A percentile compares a stretch with the other conserved stretches of the same genome.
Evolutionary conservation across 2,888 invertebrate species (phyloP).

Genomic region (Xestia xanthographa): DNA sequence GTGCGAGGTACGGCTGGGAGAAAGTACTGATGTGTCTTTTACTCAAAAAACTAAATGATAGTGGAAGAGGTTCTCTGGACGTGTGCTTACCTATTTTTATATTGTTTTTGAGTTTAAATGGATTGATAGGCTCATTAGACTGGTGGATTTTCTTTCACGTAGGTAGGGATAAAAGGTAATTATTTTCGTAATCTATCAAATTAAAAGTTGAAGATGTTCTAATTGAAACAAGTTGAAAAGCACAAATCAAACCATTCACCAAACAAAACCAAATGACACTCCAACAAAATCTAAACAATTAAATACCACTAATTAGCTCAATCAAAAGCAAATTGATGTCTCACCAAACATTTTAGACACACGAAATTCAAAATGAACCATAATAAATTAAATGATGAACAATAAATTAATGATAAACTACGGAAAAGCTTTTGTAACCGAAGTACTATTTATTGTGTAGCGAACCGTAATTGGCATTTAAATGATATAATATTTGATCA

Average conservation of each 20-base stretch:
- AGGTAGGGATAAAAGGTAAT: background rate
- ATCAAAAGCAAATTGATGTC: slow-evolving; percentile 36
- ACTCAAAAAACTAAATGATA: background rate
- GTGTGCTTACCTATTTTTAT: background rate
- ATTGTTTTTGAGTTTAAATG: background rate
- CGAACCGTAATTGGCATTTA: slow-evolving; percentile 46
- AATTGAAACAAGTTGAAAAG: background rate
- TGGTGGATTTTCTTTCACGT: background rate
- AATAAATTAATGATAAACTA: slow-evolving; percentile 44
- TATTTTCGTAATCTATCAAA: background rate
- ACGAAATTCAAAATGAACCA: slow-evolving; percentile 30
- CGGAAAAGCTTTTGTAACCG: slow-evolving; percentile 36
- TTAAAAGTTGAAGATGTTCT: background rate
- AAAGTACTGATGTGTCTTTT: slow-evolving; percentile 67
- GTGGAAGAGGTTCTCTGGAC: background rate
- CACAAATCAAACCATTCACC: slow-evolving; percentile 3
- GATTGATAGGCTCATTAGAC: background rate
- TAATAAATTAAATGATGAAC: slow-evolving; percentile 32
- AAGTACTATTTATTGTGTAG: slow-evolving; percentile 24
- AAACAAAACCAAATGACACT: background rate
- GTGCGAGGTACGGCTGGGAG: slow-evolving; percentile 69
- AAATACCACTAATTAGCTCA: slow-evolving; percentile 29
- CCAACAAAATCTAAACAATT: slow-evolving; percentile 17
- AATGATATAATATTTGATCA: slow-evolving; percentile 33
- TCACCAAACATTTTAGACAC: slow-evolving; percentile 34